Evolutionary conservation across 2,113 vertebrate genomes (phyloP), one percentile per base, ranked within the genome.

Genomic region (Tetrax tetrax): DNA sequence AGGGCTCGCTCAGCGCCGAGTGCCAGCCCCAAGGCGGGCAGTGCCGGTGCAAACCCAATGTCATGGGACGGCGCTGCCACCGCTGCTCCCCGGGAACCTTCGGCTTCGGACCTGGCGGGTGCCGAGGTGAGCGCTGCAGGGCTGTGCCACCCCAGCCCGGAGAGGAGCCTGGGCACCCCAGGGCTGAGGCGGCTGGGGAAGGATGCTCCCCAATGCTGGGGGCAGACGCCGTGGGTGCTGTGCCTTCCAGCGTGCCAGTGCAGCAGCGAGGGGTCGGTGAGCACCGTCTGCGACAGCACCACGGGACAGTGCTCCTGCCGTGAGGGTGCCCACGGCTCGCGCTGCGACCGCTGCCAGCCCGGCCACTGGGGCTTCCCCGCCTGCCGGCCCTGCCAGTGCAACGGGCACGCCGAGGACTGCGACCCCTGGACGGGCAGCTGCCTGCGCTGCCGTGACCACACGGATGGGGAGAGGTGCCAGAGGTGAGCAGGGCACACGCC

Each of bases 291-390:
- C 7, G 98, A 99, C 64, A 98, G 98, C 80, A 61, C 93, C 94
- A 98, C 97, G 0, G 99, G 99, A 23, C 99, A 99, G 84, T 99
- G 99, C 90, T 97, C 97, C 75, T 99, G 99, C 83, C 99, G 97
- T 2, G 90, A 98, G 2, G 99, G 99, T 7, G 98, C 98, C 12
- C 99, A 99, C 4, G 99, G 99, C 9, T 97, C 91, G 28, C 98
- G 93, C 38, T 99, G 99, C 1, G 98, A 99, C 72, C 98, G 97
- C 45, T 99, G 99, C 93, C 99, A 99, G 93, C 96, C 96, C 0
- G 99, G 99, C n/a, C 98, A 99, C 97, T 99, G 99, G 99, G 99
- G 99, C 72, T 99, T 99, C 97, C 99, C 99, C 1, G 91, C 85
- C 90, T 99, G 99, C 97, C 98, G 94, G 56, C 98, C 97, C 1